These are phyloP conservation scores for Sylvilagus bachmani DNA, from an alignment of 2,113 vertebrate species.

Conservation along the genomic window DNA sequence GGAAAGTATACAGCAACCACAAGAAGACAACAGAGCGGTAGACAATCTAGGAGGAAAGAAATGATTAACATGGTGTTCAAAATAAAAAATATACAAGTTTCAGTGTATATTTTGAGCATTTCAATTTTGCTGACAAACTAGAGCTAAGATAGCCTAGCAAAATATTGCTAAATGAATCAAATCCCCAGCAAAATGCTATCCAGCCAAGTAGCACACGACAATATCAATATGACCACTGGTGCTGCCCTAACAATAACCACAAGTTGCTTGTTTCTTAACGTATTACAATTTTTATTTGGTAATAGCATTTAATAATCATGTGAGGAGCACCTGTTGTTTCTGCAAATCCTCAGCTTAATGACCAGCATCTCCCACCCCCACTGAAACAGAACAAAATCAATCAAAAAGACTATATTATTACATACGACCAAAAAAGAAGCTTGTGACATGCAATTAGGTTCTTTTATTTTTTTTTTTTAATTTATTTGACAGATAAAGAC, in stretches of 20 bases:
- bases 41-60: neutral
- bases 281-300: neutral
- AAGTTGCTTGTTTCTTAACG: neutral
- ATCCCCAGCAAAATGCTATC: constrained; percentile 18
- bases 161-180: constrained; percentile 14
- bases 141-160: neutral
- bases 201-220: neutral
- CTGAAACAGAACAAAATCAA: constrained; percentile 29
- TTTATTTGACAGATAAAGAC: no score
- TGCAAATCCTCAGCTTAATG: neutral
- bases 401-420: neutral
- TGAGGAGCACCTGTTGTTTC: neutral
- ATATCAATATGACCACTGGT: neutral
- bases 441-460: neutral
- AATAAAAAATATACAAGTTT: neutral
- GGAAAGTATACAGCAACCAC: neutral
- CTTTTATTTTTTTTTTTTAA: no score
- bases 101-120: constrained; percentile 21
- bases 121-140: neutral
- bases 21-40: neutral
- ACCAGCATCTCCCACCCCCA: neutral
- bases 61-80: neutral
- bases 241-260: neutral
- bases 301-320: neutral
- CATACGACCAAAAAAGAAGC: neutral